These are phyloP conservation scores for Steatornis caripensis DNA, from an alignment of 2,113 vertebrate genomes.

Conservation along the genomic window DNA sequence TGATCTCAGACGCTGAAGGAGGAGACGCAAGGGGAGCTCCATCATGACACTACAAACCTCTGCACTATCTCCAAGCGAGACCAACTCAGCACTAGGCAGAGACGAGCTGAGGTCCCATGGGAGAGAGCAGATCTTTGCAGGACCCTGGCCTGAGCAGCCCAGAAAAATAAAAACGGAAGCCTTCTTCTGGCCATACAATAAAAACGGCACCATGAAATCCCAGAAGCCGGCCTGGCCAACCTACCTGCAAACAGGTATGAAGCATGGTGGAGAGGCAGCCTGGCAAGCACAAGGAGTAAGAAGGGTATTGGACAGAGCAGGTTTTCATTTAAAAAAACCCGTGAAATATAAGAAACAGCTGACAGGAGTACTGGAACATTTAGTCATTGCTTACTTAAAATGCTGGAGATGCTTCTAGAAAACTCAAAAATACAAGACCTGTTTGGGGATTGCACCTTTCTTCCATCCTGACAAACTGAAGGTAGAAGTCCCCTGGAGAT, in stretches of 20 bases:
- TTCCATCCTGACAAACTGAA: neutral
- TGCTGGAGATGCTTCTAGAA: neutral
- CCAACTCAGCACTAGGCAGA: rapidly evolving
- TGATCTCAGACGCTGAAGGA: rapidly evolving
- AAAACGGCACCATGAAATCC: rapidly evolving
- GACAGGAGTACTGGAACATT: neutral
- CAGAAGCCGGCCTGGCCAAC: neutral
- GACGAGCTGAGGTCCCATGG: neutral
- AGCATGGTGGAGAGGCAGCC: neutral
- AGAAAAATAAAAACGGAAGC: too few species aligned
- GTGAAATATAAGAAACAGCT: neutral
- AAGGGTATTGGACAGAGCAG: neutral
- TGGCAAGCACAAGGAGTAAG: neutral
- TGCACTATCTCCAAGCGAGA: rapidly evolving
- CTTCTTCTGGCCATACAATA: neutral
- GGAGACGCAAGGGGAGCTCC: neutral
- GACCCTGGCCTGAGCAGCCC: neutral
- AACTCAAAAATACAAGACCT: neutral
- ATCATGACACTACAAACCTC: neutral
- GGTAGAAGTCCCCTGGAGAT: neutral
- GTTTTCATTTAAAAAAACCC: too few species aligned
- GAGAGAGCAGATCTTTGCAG: too few species aligned
- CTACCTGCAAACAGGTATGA: neutral
- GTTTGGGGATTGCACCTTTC: neutral
- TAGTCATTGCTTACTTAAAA: neutral